phyloP scores from a whole-genome alignment of 2,888 invertebrate genomes.

The Eulithis testata region DNA sequence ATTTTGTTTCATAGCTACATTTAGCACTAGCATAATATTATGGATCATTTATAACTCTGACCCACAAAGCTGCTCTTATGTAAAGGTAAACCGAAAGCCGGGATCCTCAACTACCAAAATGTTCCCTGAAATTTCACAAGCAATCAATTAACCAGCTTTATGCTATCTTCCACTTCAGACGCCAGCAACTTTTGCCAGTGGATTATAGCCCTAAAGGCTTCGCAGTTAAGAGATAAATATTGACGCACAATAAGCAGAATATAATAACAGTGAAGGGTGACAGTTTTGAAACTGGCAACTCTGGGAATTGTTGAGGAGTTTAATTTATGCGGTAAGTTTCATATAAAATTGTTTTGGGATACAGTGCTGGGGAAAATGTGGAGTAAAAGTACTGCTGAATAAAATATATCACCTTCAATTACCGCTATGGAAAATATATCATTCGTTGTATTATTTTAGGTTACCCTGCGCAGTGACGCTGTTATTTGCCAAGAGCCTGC shows the following conservation, averaged over 20 bases:
- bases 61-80: constrained; percentile 8
- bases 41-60: constrained; percentile 3
- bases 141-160: constrained; percentile 56
- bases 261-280: constrained; percentile 60
- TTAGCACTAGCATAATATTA: neutral
- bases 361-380: constrained; percentile 43
- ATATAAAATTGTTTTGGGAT: constrained; percentile 60
- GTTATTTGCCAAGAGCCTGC: no score
- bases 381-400: constrained; percentile 18
- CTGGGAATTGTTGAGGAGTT: constrained; percentile 65
- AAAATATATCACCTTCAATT: neutral
- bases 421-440: no score
- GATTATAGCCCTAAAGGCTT: constrained; percentile 46
- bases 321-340: constrained; percentile 70
- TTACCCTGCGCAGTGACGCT: no score
- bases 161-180: constrained; percentile 47
- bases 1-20: no score
- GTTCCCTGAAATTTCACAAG: constrained; percentile 45
- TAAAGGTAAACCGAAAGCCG: constrained; percentile 11
- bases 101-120: constrained; percentile 31
- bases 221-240: constrained; percentile 50
- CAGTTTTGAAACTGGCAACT: constrained; percentile 64
- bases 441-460: no score
- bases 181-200: constrained; percentile 43
- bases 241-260: constrained; percentile 50